phyloP scores from a whole-genome alignment of 1,140 invertebrate genomes.

The Listronotus bonariensis region DNA sequence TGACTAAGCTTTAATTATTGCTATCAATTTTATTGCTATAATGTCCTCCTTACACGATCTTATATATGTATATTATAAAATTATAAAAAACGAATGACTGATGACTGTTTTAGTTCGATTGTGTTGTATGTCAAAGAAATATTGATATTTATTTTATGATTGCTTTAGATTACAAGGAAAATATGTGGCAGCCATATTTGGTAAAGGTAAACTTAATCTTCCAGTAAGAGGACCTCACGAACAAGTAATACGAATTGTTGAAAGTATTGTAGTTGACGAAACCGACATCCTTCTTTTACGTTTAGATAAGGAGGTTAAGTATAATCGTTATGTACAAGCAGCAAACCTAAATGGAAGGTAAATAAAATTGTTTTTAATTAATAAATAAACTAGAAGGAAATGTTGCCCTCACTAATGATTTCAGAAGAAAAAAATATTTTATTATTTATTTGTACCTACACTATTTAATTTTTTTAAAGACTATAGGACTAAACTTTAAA shows the following conservation, averaged over 20 bases:
- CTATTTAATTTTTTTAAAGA: too few relatives aligned
- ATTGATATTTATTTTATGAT: neutral
- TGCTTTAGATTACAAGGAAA: constrained; percentile 55
- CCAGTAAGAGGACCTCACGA: constrained; percentile 68
- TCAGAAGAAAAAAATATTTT: too few relatives aligned
- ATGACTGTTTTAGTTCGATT: neutral
- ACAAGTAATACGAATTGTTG: constrained; percentile 64
- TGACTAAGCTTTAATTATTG: too few relatives aligned
- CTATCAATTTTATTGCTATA: too few relatives aligned
- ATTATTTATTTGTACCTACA: too few relatives aligned
- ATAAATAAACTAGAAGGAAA: too few relatives aligned
- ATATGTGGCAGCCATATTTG: constrained; percentile 68
- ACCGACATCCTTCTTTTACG: constrained; percentile 64
- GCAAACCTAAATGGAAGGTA: constrained; percentile 58
- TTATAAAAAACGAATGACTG: too few relatives aligned
- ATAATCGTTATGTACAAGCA: constrained; percentile 67
- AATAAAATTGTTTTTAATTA: neutral
- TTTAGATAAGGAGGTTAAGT: constrained; percentile 60
- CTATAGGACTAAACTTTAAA: too few relatives aligned
- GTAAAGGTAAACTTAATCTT: constrained; percentile 62
- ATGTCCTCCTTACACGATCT: too few relatives aligned
- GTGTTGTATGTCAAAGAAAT: neutral
- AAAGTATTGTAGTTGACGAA: constrained; percentile 58
- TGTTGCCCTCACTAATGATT: too few relatives aligned
- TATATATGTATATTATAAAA: too few relatives aligned